Base-by-base conservation (phyloP, 2,113 vertebrate species). In the Picathartes gymnocephalus region DNA sequence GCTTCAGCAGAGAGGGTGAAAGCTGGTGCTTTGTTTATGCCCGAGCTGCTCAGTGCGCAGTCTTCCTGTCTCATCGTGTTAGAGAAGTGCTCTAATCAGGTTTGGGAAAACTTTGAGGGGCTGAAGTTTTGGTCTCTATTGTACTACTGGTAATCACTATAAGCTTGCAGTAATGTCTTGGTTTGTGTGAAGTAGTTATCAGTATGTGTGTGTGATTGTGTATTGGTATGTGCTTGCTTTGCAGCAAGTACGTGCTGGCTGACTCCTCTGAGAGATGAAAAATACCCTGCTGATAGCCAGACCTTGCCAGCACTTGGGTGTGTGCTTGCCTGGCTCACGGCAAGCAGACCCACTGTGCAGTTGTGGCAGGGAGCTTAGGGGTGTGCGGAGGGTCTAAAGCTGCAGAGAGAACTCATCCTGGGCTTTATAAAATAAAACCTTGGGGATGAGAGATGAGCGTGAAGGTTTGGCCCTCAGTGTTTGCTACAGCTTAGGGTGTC, bases 1-100 rank as follows among this genome's bases (percentile, higher is more conserved):
- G 71, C 35, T 92, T 39, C 65, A 79, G 74, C 5, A 13, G 69
- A 86, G 57, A 70, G 58, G 48, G 12, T 53, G 39, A 91, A 64
- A 61, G 50, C 80, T 85, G 56, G 56, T 81, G 62, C 91, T 96
- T 86, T 79, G 28, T 92, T 96, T 89, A 16, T 86, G 79, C 70
- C 45, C 0, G 2, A 81, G 69, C 70, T 51, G 15, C 19, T 79
- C 33, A 9, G 25, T 48, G 16, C 39, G 1, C 0, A 0, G 18
- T 65, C 37, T 66, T 61, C 18, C 25, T 81, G 2, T 53, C 45
- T 89, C 15, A 10, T 37, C 6, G 19, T 65, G 7, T 40, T 85
- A 40, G 53, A 84, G 78, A 58, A 94, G 27, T 5, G 27, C 37
- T 50, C 7, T 50, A 17, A 9, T n/a, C 54, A 62, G 30, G 70